These are phyloP conservation scores for Pammene fasciana DNA, from an alignment of 2,888 invertebrate genomes.

Conservation along the genomic window DNA sequence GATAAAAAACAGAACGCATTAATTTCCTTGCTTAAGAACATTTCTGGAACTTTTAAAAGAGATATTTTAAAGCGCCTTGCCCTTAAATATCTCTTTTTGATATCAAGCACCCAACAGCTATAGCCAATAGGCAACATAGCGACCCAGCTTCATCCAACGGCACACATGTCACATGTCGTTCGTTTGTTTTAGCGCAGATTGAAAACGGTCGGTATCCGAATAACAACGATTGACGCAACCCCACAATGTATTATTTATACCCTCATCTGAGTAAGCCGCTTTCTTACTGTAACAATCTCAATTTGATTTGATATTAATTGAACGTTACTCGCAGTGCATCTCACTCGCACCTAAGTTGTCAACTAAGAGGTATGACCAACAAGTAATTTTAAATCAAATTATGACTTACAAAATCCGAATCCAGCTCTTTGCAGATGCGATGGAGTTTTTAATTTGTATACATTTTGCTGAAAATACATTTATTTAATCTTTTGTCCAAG, in stretches of 20 bases:
- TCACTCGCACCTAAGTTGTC: too few relatives aligned
- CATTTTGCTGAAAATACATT: background rate
- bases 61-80: too few relatives aligned
- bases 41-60: too few relatives aligned
- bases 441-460: constrained; percentile 4
- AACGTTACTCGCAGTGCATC: too few relatives aligned
- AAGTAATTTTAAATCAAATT: background rate
- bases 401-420: background rate
- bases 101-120: background rate
- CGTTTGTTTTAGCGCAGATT: constrained; percentile 25
- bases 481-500: background rate
- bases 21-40: too few relatives aligned
- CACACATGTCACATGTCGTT: constrained; percentile 18
- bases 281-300: background rate
- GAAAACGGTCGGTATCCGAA: constrained; percentile 6
- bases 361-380: background rate
- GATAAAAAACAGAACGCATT: too few relatives aligned
- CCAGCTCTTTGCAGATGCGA: too few relatives aligned
- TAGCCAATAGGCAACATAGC: background rate
- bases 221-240: background rate
- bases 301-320: background rate
- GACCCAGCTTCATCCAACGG: background rate
- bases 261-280: background rate
- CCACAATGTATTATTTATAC: background rate
- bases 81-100: too few relatives aligned